phyloP scores from a whole-genome alignment of 1,140 invertebrate genomes.

The Diachasma alloeum region DNA sequence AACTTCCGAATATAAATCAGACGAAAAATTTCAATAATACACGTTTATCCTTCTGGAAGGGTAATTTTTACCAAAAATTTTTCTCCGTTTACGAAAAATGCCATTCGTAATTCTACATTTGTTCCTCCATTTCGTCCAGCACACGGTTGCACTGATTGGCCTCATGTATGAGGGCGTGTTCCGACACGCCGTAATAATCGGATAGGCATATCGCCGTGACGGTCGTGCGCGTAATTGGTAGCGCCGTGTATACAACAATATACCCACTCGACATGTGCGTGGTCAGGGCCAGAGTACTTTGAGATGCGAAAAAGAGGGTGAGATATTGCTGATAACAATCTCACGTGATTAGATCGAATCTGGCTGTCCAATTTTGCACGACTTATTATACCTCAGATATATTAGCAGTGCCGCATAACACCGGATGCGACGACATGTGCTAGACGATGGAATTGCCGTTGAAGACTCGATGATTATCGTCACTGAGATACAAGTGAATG shows the following conservation, averaged over 20 bases:
- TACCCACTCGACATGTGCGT: background rate
- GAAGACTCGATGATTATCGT: constrained; percentile 54
- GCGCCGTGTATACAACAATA: constrained; percentile 20
- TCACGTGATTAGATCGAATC: background rate
- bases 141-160: background rate
- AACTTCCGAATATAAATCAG: no score
- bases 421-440: constrained; percentile 55
- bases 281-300: background rate
- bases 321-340: background rate
- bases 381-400: background rate
- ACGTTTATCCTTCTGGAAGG: no score
- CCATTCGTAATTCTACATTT: background rate
- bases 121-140: background rate
- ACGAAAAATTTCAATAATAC: no score
- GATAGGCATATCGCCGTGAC: constrained; percentile 32
- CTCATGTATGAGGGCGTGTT: constrained; percentile 22
- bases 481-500: constrained; percentile 48
- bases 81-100: no score
- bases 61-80: no score
- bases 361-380: background rate
- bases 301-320: background rate
- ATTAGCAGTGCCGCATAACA: background rate
- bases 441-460: constrained; percentile 59
- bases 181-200: constrained; percentile 22
- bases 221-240: constrained; percentile 38